Evolutionary conservation across 2,113 vertebrate species (phyloP).

Genomic region (Saccopteryx leptura): DNA sequence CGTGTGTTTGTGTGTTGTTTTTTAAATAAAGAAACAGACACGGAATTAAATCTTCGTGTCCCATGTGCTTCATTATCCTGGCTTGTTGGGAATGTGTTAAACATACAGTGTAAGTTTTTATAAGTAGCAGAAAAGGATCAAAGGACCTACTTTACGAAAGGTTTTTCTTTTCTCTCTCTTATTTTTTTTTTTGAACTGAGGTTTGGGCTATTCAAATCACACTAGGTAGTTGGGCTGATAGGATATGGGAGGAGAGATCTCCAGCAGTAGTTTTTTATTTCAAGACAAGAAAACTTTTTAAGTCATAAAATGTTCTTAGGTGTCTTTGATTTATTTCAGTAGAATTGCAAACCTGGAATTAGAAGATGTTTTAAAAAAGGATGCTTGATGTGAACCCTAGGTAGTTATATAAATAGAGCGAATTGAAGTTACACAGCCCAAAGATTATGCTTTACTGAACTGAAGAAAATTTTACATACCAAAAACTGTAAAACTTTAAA

Average conservation of each 20-base stretch:
- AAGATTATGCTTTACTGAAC: slow-evolving; percentile 79
- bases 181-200: slow-evolving; percentile 29
- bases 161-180: slow-evolving; percentile 72
- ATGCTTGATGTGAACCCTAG: slow-evolving; percentile 86
- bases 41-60: slow-evolving; percentile 69
- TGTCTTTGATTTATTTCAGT: slow-evolving; percentile 87
- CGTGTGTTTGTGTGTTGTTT: background rate
- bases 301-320: slow-evolving; percentile 84
- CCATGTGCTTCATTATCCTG: slow-evolving; percentile 79
- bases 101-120: slow-evolving; percentile 76
- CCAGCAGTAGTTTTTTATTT: slow-evolving; percentile 86
- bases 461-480: slow-evolving; percentile 83
- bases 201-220: slow-evolving; percentile 83
- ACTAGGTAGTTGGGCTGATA: slow-evolving; percentile 79
- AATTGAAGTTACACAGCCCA: slow-evolving; percentile 71
- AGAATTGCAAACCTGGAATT: slow-evolving; percentile 88
- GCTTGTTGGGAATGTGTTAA: slow-evolving; percentile 80
- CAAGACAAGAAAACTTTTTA: slow-evolving; percentile 85
- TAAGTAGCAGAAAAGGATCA: slow-evolving; percentile 78
- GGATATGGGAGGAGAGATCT: slow-evolving; percentile 84
- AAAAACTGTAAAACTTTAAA: slow-evolving; percentile 85
- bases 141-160: slow-evolving; percentile 70
- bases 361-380: slow-evolving; percentile 83
- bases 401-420: slow-evolving; percentile 86
- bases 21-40: slow-evolving; percentile 81